These are phyloP conservation scores for Acutogordius australiensis DNA, from an alignment of 2,888 invertebrate genomes.

Conservation along the genomic window DNA sequence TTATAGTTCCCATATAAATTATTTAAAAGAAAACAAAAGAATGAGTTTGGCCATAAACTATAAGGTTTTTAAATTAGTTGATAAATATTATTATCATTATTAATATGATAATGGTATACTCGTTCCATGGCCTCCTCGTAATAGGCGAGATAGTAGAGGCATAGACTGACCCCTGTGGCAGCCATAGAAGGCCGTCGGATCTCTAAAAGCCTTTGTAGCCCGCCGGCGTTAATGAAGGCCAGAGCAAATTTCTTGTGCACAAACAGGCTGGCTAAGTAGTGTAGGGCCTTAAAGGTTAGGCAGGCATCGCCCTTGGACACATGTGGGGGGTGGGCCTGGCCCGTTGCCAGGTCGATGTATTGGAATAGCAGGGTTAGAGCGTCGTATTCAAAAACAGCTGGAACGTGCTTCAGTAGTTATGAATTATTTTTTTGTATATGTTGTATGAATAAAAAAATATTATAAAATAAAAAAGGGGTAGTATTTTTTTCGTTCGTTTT, in stretches of 20 bases:
- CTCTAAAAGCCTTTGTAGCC: constrained; percentile 50
- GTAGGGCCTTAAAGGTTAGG: constrained; percentile 58
- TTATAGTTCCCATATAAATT: too few relatives aligned
- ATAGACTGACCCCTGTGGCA: constrained; percentile 76
- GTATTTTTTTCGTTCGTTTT: too few relatives aligned
- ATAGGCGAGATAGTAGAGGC: constrained; percentile 77
- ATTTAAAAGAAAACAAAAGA: too few relatives aligned
- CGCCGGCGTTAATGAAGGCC: constrained; percentile 63
- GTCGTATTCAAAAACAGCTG: constrained; percentile 55
- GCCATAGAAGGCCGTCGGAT: constrained; percentile 74
- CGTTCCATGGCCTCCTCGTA: constrained; percentile 90
- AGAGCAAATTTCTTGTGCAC: constrained; percentile 94
- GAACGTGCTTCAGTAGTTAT: background rate
- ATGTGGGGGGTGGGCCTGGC: background rate
- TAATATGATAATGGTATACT: too few relatives aligned
- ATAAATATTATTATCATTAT: too few relatives aligned
- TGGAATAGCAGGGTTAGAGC: constrained; percentile 60
- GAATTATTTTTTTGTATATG: background rate
- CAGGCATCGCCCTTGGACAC: constrained; percentile 56
- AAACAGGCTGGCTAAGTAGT: constrained; percentile 64
- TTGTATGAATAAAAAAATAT: too few relatives aligned
- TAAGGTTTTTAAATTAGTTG: too few relatives aligned
- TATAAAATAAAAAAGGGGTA: too few relatives aligned
- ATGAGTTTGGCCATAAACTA: too few relatives aligned
- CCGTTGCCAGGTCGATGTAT: constrained; percentile 43